Evolutionary conservation across 2,888 invertebrate genomes (phyloP), one percentile per base, ranked within the genome.

Genomic region (Ligdia adustata): DNA sequence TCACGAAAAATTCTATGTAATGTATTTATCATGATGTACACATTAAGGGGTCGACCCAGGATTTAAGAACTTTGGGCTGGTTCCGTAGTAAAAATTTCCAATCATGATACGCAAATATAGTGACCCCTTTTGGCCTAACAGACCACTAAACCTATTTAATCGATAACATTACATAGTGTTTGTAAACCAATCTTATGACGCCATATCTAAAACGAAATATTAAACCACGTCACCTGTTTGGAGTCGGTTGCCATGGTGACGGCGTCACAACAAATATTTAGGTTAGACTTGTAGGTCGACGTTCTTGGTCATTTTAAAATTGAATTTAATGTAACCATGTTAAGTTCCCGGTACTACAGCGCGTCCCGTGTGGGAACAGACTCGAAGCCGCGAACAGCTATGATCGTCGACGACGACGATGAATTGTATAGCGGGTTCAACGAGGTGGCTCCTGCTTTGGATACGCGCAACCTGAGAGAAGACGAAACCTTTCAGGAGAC

Each of bases 401-500:
- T 81, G 56, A 71, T 84, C 2, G 69, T 86, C 4, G 88, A 87
- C 20, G 91, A 91, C 20, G 93, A 93, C 9, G 94, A 94, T 43
- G 94, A 94, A 53, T 70, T 94, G 28, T 94, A 94, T 68, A 81
- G 91, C 4, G 94, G 94, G 1, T 94, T 93, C 71, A 93, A 94
- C 66, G 93, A 94, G 14, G 93, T 93, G 57, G 91, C 93, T 4
- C 92, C 93, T 1, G 92, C 93, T 1, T 84, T 94, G 50, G 93
- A 92, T 64, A 93, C 93, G 0, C 88, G 94, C 75, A 93, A 94
- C 70, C 78, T 96, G 50, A 91, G 93, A 37, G 92, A 94, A 60
- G 96, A 96, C 76, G 92, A 93, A 57, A 92, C 90, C 15, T 94
- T 96, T 66, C 95, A 95, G 76, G 94, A 95, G 75, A 94, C 95